These are phyloP conservation scores for Chironomus riparius DNA, from an alignment of 2,888 invertebrate species.

Conservation along the genomic window DNA sequence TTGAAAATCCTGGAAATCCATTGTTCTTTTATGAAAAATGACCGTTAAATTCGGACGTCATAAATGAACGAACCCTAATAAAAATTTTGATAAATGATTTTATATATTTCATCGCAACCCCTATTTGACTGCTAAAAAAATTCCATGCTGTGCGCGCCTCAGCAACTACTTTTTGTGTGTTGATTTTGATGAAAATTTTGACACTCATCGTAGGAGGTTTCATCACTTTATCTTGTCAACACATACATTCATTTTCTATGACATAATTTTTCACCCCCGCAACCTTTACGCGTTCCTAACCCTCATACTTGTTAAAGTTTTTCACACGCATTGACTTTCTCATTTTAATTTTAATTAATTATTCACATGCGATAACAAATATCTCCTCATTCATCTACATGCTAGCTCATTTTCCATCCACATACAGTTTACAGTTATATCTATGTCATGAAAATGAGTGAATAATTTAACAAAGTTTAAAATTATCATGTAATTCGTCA, in stretches of 20 bases:
- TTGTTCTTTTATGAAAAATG: no score
- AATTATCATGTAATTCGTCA: slow-evolving; percentile 24
- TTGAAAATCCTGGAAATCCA: no score
- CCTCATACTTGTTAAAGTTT: not conserved
- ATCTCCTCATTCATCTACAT: not conserved
- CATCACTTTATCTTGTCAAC: slow-evolving; percentile 24
- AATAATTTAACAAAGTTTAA: not conserved
- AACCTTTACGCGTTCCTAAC: not conserved
- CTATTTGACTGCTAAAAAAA: not conserved
- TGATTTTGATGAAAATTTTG: slow-evolving; percentile 4
- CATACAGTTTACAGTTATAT: not conserved
- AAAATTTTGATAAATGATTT: not conserved
- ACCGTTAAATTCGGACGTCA: no score
- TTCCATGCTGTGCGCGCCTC: not conserved
- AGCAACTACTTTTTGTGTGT: not conserved
- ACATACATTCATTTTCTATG: not conserved
- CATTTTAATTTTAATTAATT: slow-evolving; percentile 16
- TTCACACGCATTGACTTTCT: not conserved
- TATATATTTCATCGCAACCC: not conserved
- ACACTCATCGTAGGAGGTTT: not conserved
- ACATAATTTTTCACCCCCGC: not conserved
- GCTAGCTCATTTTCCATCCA: not conserved
- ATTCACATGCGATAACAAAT: slow-evolving; percentile 16
- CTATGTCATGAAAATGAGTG: slow-evolving; percentile 16
- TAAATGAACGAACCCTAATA: no score